phyloP scores from a whole-genome alignment of 1,140 invertebrate genomes.

The Eupristina koningsbergeri region DNA sequence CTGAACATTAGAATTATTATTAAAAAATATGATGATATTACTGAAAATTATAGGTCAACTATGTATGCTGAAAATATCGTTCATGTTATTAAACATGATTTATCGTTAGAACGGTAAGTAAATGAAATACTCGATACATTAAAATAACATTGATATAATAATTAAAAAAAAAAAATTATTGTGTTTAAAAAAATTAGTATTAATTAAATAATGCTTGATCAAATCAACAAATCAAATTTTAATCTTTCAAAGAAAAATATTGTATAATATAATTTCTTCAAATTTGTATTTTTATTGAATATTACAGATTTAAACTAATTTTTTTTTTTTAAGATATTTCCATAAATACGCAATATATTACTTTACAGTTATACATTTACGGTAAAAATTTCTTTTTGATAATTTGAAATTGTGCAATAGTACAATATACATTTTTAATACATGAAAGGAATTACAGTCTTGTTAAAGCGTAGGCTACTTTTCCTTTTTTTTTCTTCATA shows the following conservation, averaged over 20 bases:
- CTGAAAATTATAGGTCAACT: not conserved
- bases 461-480: conserved; percentile 3
- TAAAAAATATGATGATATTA: conserved; percentile 1
- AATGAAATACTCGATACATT: not conserved
- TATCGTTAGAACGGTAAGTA: not conserved
- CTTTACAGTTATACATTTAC: conserved; percentile 5
- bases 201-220: not conserved
- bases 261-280: not conserved
- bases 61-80: not conserved
- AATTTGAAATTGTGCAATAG: conserved; percentile 26
- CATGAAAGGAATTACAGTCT: conserved; percentile 19
- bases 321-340: conserved; percentile 26
- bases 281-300: conserved; percentile 8
- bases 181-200: too few relatives aligned
- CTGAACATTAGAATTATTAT: conserved; percentile 17
- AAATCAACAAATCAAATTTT: not conserved
- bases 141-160: not conserved
- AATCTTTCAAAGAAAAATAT: conserved; percentile 29
- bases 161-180: too few relatives aligned
- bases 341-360: conserved; percentile 39
- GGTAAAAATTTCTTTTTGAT: conserved; percentile 15
- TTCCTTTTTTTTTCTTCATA: conserved; percentile 1
- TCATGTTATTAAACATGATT: not conserved
- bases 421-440: conserved; percentile 21
- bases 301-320: conserved; percentile 30